phyloP scores from a whole-genome alignment of 2,888 invertebrate genomes.

The Lymantria dispar region DNA sequence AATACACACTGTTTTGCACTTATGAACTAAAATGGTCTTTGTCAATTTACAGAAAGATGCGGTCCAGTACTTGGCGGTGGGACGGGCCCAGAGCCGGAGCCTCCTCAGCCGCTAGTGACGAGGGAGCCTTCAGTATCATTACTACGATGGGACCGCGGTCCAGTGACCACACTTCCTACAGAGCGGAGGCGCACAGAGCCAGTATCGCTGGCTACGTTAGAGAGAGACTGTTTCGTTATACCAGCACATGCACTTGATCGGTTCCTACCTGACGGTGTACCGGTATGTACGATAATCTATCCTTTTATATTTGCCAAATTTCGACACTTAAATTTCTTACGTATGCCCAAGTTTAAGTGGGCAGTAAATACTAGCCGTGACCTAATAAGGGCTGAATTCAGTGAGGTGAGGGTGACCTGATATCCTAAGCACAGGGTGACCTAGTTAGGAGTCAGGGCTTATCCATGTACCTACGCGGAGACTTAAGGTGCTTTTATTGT shows the following conservation, averaged over 20 bases:
- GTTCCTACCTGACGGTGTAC: conserved; percentile 94
- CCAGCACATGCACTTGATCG: conserved; percentile 94
- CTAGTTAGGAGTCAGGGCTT: too few relatives aligned
- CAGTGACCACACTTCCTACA: conserved; percentile 59
- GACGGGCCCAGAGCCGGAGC: conserved; percentile 84
- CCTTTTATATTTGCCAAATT: background rate
- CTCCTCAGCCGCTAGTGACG: conserved; percentile 87
- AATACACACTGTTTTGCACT: background rate
- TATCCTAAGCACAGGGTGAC: too few relatives aligned
- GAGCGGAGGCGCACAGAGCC: conserved; percentile 83
- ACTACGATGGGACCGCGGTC: conserved; percentile 69
- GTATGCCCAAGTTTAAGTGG: too few relatives aligned
- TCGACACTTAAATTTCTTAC: too few relatives aligned
- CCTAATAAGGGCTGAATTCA: too few relatives aligned
- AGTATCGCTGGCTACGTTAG: conserved; percentile 90
- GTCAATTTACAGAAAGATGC: conserved; percentile 84
- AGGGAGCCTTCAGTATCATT: conserved; percentile 86
- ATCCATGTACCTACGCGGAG: too few relatives aligned
- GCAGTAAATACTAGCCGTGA: too few relatives aligned
- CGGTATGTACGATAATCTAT: conserved; percentile 79
- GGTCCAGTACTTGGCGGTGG: conserved; percentile 86
- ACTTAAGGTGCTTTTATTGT: too few relatives aligned
- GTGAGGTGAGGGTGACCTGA: too few relatives aligned
- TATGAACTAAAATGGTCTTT: background rate
- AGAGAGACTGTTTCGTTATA: conserved; percentile 96